Evolutionary conservation across 2,113 vertebrate species (phyloP), one percentile per base, ranked within the genome.

Genomic region (Plectropomus leopardus): DNA sequence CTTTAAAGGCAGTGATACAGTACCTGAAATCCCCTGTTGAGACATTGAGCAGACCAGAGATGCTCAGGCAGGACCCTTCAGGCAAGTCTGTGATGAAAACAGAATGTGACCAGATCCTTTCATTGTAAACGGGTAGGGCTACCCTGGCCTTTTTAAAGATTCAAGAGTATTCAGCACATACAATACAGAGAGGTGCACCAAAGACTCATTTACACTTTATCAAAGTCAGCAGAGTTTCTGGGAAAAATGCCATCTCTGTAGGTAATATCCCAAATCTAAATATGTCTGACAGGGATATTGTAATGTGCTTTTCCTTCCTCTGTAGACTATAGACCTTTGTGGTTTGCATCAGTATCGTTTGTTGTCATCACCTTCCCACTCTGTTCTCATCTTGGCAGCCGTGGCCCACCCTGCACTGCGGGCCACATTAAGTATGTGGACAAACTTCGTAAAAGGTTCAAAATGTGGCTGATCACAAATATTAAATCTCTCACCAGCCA

Each of bases 371-470:
- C 32, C 4, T 69, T 42, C 70, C 14, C 26, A 30, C 34, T 71
- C n/a, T 68, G 40, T 1, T 51, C 47, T 74, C 36, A 7, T 67
- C 53, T 70, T 77, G 72, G 74, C 69, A 78, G 44, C 72, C 7
- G 11, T 42, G 24, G 51, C 47, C 48, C 17, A n/a, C 10, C 3
- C 32, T 44, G 75, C 23, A 2, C 30, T 7, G 26, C 53, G 14
- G 36, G 55, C 16, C 6, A 44, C 48, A 24, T 72, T 70, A 17
- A 79, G 63, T 26, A 8, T 79, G 76, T 87, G 71, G 55, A 83
- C 76, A 81, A 76, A 85, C 57, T 65, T 76, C 45, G 32, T 55
- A 24, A 82, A 50, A n/a, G 32, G 8, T 47, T 76, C 11, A 32
- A 32, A 64, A 74, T 58, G 30, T 60, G 42, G 13, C 40, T 28